A percentile compares a stretch with the other conserved stretches of the same genome.
phyloP scores from a whole-genome alignment of 2,797 vertebrate genomes.

The Brachyrhaphis roseni region DNA sequence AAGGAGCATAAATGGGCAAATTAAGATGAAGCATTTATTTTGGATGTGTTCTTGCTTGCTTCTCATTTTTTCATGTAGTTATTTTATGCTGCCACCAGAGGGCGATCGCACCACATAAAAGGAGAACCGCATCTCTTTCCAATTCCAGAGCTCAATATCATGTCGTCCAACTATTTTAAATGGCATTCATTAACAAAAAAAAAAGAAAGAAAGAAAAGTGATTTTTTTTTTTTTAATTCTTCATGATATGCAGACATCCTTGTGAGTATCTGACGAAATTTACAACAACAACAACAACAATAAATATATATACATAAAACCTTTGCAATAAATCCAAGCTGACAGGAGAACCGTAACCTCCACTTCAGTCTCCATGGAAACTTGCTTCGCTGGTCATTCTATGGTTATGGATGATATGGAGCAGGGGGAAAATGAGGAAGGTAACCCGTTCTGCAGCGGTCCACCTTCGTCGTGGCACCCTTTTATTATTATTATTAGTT shows the following conservation, averaged over 20 bases:
- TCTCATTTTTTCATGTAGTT: conserved; percentile 44
- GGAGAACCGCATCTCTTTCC: conserved; percentile 10
- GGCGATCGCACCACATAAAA: conserved; percentile 45
- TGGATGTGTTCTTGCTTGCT: neutral
- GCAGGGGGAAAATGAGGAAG: conserved; percentile 22
- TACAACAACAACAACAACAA: conserved; percentile 54
- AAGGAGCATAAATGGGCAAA: neutral
- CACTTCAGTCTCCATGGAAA: conserved; percentile 82
- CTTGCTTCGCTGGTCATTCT: conserved; percentile 73
- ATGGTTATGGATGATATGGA: conserved; percentile 71
- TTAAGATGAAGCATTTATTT: neutral
- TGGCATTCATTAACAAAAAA: conserved; percentile 29
- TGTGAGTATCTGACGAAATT: conserved; percentile 3
- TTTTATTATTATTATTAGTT: neutral
- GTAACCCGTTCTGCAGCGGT: conserved; percentile 50
- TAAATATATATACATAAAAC: conserved; percentile 21
- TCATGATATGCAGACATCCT: neutral
- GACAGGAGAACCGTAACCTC: conserved; percentile 69
- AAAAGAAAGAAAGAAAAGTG: neutral
- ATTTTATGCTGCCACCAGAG: conserved; percentile 60
- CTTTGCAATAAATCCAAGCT: conserved; percentile 68
- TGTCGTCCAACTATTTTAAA: conserved; percentile 44
- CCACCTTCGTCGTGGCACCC: conserved; percentile 28
- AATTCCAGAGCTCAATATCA: conserved; percentile 6
- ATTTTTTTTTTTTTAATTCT: neutral